Base-by-base conservation (phyloP, 1,140 invertebrate species). In the Penaeus chinensis region DNA sequence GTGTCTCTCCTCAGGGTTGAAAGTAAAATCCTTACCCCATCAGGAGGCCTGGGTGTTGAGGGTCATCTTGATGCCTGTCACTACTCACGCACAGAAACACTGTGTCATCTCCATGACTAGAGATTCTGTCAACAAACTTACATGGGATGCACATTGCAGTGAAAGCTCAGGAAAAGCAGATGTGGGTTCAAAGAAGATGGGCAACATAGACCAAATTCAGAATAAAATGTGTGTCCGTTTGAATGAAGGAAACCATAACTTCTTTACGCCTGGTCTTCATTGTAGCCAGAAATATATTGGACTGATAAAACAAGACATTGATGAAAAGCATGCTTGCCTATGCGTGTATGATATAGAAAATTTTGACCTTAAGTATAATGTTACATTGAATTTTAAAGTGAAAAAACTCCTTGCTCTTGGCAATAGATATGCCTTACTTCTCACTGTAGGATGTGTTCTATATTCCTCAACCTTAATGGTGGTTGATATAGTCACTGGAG, bases 21-120 rank as follows among this genome's bases (percentile, higher is more conserved):
- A 92, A 90, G 91, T 92, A 22, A 91, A 92, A 37, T 92, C 92
- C 22, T 88, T 93, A 3, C 90, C 86, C 22, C 92, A 92, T n/a
- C 92, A 93, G 87, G 91, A 77, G 71, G 85, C 87, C 20, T 91
- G 91, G 91, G 90, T 91, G 7, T 74, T 91, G 22, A 88, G 88
- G 22, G 90, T 91, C 11, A 87, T 89, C n/a, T 76, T 91, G 3
- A 37, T 83, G 37, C 77, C 88, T 13, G 87, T 78, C 27, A 63
- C 76, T 8, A 66, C 76, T 61, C 54, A 63, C 24, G 42, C 19
- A 20, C n/a, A 10, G 60, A 13, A 82, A 13, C 89, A 89, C 60
- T 82, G 24, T 27, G 83, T 60, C 87, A 87, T 83, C 60, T 89
- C 32, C 37, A 91, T 91, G 47, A 91, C 90, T 62, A 89, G 90